Conservation (phyloP, 2,888 invertebrate species). For the Exocentrus adspersus region DNA sequence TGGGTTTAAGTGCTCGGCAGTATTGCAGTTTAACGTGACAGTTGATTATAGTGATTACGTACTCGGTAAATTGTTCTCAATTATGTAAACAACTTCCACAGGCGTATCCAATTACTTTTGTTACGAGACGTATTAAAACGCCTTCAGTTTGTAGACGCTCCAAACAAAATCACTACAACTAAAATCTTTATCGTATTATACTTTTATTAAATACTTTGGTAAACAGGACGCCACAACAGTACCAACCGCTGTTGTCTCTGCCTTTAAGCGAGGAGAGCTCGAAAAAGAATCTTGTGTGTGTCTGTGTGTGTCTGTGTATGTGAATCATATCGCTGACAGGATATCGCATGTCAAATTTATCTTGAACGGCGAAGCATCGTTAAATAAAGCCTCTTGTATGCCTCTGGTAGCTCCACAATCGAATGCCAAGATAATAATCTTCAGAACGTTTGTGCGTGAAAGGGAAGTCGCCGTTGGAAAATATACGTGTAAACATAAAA, state of each 20-base stretch:
- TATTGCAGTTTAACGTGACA: background rate
- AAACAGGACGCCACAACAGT: background rate
- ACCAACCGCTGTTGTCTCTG: constrained; percentile 1
- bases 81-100: background rate
- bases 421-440: background rate
- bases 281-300: background rate
- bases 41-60: background rate
- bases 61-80: background rate
- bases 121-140: too few relatives aligned
- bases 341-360: constrained; percentile 3
- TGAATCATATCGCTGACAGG: constrained; percentile 1
- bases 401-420: background rate
- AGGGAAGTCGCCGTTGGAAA: background rate
- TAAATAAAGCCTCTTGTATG: background rate
- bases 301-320: too few relatives aligned
- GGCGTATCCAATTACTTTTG: background rate
- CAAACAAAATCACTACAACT: too few relatives aligned
- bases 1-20: background rate
- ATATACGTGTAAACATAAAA: background rate
- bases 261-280: too few relatives aligned
- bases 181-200: too few relatives aligned
- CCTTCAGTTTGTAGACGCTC: too few relatives aligned
- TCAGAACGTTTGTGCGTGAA: background rate
- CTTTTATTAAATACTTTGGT: background rate
- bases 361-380: background rate